These are phyloP conservation scores for Pammene aurita DNA, from an alignment of 2,888 invertebrate species.

Conservation along the genomic window DNA sequence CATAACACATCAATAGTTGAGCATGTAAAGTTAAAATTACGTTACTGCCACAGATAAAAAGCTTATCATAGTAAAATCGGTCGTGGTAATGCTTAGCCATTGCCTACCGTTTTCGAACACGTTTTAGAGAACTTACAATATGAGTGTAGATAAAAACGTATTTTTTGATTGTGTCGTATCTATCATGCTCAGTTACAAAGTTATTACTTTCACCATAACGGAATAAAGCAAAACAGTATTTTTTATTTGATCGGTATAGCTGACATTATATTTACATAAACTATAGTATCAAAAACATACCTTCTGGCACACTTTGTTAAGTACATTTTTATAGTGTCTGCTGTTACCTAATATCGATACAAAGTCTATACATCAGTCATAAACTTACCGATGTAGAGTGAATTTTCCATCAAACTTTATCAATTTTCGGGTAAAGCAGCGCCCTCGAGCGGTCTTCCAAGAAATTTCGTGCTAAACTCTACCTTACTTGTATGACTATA, in stretches of 20 bases:
- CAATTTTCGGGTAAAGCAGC: slow-evolving; percentile 53
- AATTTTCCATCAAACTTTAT: slow-evolving; percentile 61
- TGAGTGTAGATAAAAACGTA: no score
- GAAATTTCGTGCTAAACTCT: slow-evolving; percentile 35
- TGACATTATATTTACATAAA: not conserved
- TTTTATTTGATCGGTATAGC: not conserved
- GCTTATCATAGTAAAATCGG: no score
- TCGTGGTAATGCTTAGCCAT: no score
- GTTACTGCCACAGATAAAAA: no score
- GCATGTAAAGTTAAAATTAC: no score
- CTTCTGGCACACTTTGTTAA: not conserved
- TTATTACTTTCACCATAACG: not conserved
- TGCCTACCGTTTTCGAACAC: no score
- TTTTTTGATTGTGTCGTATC: not conserved
- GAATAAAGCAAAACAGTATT: not conserved
- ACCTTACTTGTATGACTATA: slow-evolving; percentile 6
- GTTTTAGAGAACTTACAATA: no score
- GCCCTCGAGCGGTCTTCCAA: slow-evolving; percentile 48
- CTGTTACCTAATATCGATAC: slow-evolving; percentile 12
- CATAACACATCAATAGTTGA: no score
- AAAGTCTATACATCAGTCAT: slow-evolving; percentile 51
- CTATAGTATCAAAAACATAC: not conserved
- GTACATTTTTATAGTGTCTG: not conserved
- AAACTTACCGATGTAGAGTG: slow-evolving; percentile 52
- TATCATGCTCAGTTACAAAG: not conserved